Conservation (phyloP, 1,140 invertebrate genomes). For the Musca domestica region DNA sequence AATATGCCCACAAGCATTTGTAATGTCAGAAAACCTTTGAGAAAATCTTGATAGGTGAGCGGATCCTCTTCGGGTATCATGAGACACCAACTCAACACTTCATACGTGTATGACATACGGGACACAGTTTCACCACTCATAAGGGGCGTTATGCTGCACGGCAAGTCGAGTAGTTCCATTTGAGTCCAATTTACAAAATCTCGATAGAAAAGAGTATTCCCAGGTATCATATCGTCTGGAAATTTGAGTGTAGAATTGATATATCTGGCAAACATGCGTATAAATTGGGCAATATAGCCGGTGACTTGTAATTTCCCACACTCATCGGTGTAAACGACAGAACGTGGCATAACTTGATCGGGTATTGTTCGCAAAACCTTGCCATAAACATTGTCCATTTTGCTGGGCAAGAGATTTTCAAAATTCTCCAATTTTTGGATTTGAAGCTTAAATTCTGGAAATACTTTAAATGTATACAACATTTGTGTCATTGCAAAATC, state of each 20-base stretch:
- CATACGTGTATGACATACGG: slow-evolving; percentile 1
- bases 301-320: neutral
- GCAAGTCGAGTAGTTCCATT: slow-evolving; percentile 7
- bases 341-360: slow-evolving; percentile 11
- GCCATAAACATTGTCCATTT: slow-evolving; percentile 11
- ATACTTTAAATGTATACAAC: neutral
- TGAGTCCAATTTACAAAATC: slow-evolving; percentile 4
- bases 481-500: neutral
- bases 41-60: neutral
- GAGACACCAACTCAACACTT: slow-evolving; percentile 2
- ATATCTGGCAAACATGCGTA: neutral
- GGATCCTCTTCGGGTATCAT: slow-evolving; percentile 8
- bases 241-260: slow-evolving; percentile 2
- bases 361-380: neutral
- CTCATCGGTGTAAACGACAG: neutral
- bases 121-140: neutral
- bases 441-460: neutral
- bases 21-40: neutral
- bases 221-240: neutral
- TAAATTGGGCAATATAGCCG: slow-evolving; percentile 13
- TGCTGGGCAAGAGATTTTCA: neutral
- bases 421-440: neutral
- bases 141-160: neutral
- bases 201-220: neutral
- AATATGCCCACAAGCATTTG: neutral